A percentile compares a stretch with the other conserved stretches of the same genome.
These are phyloP conservation scores for Indicator maculatus DNA, from an alignment of 2,113 vertebrate genomes.

Conservation along the genomic window DNA sequence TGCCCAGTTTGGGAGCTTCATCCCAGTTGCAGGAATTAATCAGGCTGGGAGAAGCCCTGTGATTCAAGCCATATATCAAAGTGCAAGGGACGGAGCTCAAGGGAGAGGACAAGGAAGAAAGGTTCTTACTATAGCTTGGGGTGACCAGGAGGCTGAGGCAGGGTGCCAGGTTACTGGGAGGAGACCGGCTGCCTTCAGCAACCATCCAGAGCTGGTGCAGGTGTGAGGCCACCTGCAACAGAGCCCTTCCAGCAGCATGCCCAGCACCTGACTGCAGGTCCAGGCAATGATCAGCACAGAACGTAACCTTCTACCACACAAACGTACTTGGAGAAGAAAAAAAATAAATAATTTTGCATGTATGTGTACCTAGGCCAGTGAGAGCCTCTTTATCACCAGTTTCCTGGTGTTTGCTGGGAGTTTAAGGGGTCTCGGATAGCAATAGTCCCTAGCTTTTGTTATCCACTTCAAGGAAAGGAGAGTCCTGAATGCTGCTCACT, in stretches of 20 bases:
- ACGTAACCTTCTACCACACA: background rate
- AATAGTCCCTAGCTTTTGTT: background rate
- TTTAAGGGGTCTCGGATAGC: background rate
- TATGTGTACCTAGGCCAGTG: background rate
- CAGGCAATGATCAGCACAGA: background rate
- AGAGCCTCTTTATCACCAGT: background rate
- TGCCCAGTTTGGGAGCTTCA: fast-evolving
- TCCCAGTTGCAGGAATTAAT: background rate
- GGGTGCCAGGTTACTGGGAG: background rate
- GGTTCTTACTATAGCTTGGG: fast-evolving
- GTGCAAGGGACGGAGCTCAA: background rate
- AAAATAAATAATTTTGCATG: background rate
- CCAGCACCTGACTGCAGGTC: background rate
- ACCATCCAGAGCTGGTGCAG: background rate
- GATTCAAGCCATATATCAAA: background rate
- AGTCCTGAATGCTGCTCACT: fast-evolving
- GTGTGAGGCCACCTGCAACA: background rate
- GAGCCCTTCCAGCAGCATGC: background rate
- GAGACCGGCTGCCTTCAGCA: background rate
- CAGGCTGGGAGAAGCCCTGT: background rate
- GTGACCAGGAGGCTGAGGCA: background rate
- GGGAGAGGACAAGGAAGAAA: background rate
- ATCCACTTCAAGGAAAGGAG: background rate
- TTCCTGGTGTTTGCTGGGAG: background rate
- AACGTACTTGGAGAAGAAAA: background rate